Percentiles rank a stretch among this genome's conserved stretches.
Evolutionary conservation across 2,797 vertebrate genomes (phyloP).

Genomic region (Cirrhinus molitorella): DNA sequence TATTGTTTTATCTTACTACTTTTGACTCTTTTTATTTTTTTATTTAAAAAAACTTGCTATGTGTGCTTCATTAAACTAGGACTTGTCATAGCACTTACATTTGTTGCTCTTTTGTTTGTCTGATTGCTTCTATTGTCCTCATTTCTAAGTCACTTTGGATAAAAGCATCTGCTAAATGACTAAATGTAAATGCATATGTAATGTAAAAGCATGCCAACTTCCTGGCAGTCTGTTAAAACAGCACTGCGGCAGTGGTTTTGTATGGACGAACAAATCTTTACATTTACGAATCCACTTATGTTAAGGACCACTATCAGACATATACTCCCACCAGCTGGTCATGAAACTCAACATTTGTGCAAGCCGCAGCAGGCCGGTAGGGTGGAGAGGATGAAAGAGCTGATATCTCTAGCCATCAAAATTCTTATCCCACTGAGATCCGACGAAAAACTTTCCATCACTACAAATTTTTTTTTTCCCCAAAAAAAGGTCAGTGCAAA

Average conservation of each 20-base stretch:
- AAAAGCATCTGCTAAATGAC: too few relatives aligned
- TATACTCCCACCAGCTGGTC: neutral
- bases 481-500: neutral
- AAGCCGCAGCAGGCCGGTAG: slow-evolving; percentile 19
- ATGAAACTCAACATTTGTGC: neutral
- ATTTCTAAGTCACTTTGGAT: too few relatives aligned
- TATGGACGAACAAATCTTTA: too few relatives aligned
- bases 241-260: neutral
- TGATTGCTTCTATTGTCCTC: too few relatives aligned
- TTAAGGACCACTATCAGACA: neutral
- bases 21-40: too few relatives aligned
- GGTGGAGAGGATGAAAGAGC: slow-evolving; percentile 1
- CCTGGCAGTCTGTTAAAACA: neutral
- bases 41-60: too few relatives aligned
- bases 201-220: neutral
- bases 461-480: neutral
- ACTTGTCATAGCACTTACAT: too few relatives aligned
- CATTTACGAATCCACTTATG: too few relatives aligned
- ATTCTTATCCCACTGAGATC: slow-evolving; percentile 43
- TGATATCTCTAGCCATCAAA: slow-evolving; percentile 45
- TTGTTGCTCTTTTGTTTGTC: too few relatives aligned
- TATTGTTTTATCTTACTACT: too few relatives aligned
- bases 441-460: slow-evolving; percentile 42
- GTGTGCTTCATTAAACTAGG: too few relatives aligned
- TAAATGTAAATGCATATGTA: too few relatives aligned